Evolutionary conservation across 1,140 invertebrate genomes (phyloP), one percentile per base, ranked within the genome.

Genomic region (Antheraea mylitta): DNA sequence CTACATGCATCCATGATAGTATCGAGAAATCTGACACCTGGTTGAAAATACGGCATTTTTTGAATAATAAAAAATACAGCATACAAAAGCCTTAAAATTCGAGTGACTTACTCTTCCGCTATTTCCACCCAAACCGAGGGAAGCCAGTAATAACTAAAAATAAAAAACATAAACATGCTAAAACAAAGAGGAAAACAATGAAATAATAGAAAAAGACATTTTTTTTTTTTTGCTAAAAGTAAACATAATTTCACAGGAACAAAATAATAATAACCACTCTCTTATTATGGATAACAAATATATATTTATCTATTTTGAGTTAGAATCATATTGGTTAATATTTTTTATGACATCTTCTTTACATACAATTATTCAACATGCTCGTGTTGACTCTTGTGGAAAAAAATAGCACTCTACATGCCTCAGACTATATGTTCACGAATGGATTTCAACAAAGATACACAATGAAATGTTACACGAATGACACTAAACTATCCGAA

Each of bases 141-240:
- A 83, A 83, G 85, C 81, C 77, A 80, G 87, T 87, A 89, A 86
- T 80, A 90, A 91, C 87, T 91, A 91, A 89, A 90, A 89, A 89
- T 81, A 85, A 87, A 87, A 73, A 75, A 74, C 70, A 73, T 48
- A 72, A 69, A 79, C 75, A 80, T 79, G 72, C 75, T 81, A 84
- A 79, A 79, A 79, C 71, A 80, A 75, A 76, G 80, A 77, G 5
- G 45, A 42, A 78, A 1, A 60, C 7, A 60, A 19, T 9, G 8
- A 60, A 9, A 5, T 18, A 19, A 8, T 60, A 60, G 3, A 11
- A 30, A 30, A 30, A 10, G 7, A 42, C 38, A 42, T 0, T 42
- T 42, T 42, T 42, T 42, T 42, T 42, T 42, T 7, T n/a, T 42
- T 42, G 3, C 3, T 42, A 42, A 42, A 42, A 42, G 0, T 38